Percentiles rank a stretch among this genome's conserved stretches.
These are phyloP conservation scores for Pseudomyrmex concolor DNA, from an alignment of 1,140 invertebrate genomes.

Conservation along the genomic window DNA sequence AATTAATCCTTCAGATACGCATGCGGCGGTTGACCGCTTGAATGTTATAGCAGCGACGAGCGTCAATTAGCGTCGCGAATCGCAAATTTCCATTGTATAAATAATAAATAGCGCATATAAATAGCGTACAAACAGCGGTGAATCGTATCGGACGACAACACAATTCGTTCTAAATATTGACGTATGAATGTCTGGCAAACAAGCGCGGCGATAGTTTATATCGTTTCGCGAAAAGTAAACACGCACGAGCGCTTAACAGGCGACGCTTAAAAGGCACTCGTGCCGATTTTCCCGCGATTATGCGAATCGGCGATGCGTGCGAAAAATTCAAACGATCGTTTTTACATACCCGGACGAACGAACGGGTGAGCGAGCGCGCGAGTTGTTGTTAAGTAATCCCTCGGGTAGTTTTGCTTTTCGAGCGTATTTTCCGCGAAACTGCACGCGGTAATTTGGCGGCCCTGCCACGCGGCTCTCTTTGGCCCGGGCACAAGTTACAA, in stretches of 20 bases:
- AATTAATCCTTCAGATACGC: conserved; percentile 44
- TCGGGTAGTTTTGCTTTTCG: conserved; percentile 32
- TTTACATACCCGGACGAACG: conserved; percentile 33
- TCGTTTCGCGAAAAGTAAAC: conserved; percentile 54
- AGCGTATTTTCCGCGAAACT: conserved; percentile 3
- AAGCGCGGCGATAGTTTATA: conserved; percentile 53
- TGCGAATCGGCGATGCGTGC: conserved; percentile 41
- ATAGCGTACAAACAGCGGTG: conserved; percentile 54
- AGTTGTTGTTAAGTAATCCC: conserved; percentile 40
- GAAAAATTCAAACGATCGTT: conserved; percentile 38
- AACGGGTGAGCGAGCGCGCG: background rate
- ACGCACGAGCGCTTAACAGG: conserved; percentile 28
- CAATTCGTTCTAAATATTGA: conserved; percentile 61
- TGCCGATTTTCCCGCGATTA: conserved; percentile 47
- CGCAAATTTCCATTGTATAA: conserved; percentile 59
- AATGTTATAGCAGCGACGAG: conserved; percentile 41
- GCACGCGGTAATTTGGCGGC: conserved; percentile 41
- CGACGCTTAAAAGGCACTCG: conserved; percentile 40
- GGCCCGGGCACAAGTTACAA: conserved; percentile 54
- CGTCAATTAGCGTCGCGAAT: conserved; percentile 53
- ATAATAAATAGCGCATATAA: conserved; percentile 60
- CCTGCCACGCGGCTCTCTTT: background rate
- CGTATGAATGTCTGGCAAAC: conserved; percentile 55
- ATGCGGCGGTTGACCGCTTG: conserved; percentile 46
- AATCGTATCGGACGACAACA: conserved; percentile 57